Evolutionary conservation across 2,888 invertebrate genomes (phyloP).

Genomic region (Clusia tigrina): DNA sequence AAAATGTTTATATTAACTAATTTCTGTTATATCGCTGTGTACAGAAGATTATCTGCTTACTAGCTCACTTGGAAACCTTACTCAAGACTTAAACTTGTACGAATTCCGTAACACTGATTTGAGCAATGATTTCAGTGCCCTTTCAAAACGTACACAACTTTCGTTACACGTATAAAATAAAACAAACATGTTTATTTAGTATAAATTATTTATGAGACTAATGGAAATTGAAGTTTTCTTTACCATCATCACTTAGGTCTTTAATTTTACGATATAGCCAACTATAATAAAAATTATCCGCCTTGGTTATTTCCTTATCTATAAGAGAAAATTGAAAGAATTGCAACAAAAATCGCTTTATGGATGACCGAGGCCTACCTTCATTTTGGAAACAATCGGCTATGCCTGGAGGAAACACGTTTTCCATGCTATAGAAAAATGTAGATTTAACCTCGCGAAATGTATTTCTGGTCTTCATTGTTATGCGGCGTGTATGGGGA

Average conservation of each 20-base stretch:
- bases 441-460: slow-evolving; percentile 53
- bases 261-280: slow-evolving; percentile 60
- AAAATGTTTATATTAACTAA: too few relatives aligned
- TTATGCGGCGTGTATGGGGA: slow-evolving; percentile 57
- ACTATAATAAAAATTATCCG: slow-evolving; percentile 53
- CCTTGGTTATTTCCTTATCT: slow-evolving; percentile 54
- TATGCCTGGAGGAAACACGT: slow-evolving; percentile 58
- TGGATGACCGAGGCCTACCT: slow-evolving; percentile 40
- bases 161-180: not conserved
- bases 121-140: slow-evolving; percentile 13
- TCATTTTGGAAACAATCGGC: slow-evolving; percentile 51
- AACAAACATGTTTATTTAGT: slow-evolving; percentile 21
- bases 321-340: slow-evolving; percentile 21
- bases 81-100: slow-evolving; percentile 48
- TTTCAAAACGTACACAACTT: too few relatives aligned
- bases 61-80: slow-evolving; percentile 36
- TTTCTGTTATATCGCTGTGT: too few relatives aligned
- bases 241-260: too few relatives aligned
- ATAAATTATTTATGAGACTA: slow-evolving; percentile 2
- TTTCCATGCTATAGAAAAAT: slow-evolving; percentile 58
- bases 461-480: slow-evolving; percentile 53
- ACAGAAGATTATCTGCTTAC: too few relatives aligned
- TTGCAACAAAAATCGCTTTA: not conserved
- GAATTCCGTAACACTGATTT: slow-evolving; percentile 49
- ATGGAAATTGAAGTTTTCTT: not conserved